A percentile compares a stretch with the other conserved stretches of the same genome.
Evolutionary conservation across 2,888 invertebrate genomes (phyloP).

Genomic region (Monoplex corrugatus): DNA sequence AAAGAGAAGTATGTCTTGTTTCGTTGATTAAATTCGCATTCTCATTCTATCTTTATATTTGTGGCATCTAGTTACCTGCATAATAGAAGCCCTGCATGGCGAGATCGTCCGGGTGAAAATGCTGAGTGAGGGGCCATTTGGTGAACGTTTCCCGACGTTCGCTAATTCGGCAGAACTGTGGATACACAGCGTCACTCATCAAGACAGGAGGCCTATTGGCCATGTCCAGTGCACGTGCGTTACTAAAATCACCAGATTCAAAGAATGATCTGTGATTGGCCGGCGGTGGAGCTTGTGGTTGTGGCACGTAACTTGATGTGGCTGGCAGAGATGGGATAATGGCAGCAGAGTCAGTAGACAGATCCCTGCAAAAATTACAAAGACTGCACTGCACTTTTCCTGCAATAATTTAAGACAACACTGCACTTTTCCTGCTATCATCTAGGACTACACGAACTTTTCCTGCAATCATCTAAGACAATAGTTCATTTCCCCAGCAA

Average conservation of each 20-base stretch:
- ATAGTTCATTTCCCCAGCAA: too few relatives aligned
- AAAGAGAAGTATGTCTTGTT: too few relatives aligned
- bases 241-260: not conserved
- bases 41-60: too few relatives aligned
- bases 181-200: constrained; percentile 30
- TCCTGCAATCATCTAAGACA: too few relatives aligned
- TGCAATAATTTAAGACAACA: too few relatives aligned
- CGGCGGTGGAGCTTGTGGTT: not conserved
- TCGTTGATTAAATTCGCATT: too few relatives aligned
- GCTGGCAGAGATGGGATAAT: not conserved
- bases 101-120: constrained; percentile 1
- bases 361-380: not conserved
- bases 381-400: too few relatives aligned
- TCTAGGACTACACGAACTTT: too few relatives aligned
- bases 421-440: too few relatives aligned
- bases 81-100: constrained; percentile 37
- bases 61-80: constrained; percentile 32
- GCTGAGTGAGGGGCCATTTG: not conserved
- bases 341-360: not conserved
- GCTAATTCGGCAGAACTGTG: constrained; percentile 16
- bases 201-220: not conserved
- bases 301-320: not conserved
- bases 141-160: not conserved
- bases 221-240: not conserved
- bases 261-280: not conserved